These are phyloP conservation scores for Monomorium pharaonis DNA, from an alignment of 1,140 invertebrate species.

Conservation along the genomic window DNA sequence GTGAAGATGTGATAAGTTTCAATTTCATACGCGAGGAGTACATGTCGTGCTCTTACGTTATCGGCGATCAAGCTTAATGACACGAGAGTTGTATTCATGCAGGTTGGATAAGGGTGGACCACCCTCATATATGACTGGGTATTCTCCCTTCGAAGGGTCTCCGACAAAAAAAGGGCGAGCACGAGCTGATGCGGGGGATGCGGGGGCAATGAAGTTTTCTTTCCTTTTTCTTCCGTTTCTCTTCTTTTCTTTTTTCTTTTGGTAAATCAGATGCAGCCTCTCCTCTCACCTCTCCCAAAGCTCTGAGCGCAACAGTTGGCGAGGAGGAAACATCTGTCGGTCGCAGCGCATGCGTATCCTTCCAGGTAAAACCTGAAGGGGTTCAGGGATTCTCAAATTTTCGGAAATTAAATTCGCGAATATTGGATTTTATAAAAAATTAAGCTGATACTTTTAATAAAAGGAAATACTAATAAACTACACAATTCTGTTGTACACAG, in stretches of 20 bases:
- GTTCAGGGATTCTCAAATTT: conserved; percentile 81
- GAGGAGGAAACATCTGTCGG: conserved; percentile 82
- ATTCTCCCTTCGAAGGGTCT: neutral
- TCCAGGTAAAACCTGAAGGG: conserved; percentile 76
- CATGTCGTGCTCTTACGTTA: no score
- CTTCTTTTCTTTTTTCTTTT: conserved; percentile 46
- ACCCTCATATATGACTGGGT: neutral
- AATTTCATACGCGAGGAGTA: conserved; percentile 19
- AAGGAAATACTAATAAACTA: neutral
- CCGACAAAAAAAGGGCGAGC: conserved; percentile 43
- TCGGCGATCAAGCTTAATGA: conserved; percentile 60
- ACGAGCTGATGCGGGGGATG: neutral
- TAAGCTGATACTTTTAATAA: neutral
- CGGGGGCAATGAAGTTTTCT: conserved; percentile 59
- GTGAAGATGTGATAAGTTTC: conserved; percentile 41
- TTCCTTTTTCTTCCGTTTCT: conserved; percentile 53
- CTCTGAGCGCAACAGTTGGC: conserved; percentile 80
- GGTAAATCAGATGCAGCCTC: conserved; percentile 23
- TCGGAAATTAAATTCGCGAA: conserved; percentile 21
- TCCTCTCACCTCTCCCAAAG: conserved; percentile 54
- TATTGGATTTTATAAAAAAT: neutral
- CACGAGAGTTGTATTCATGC: conserved; percentile 18
- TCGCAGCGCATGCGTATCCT: conserved; percentile 75
- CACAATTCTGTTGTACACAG: no score
- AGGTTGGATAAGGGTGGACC: neutral